Evolutionary conservation across 2,113 vertebrate species (phyloP).

Genomic region (Gymnarchus niloticus): DNA sequence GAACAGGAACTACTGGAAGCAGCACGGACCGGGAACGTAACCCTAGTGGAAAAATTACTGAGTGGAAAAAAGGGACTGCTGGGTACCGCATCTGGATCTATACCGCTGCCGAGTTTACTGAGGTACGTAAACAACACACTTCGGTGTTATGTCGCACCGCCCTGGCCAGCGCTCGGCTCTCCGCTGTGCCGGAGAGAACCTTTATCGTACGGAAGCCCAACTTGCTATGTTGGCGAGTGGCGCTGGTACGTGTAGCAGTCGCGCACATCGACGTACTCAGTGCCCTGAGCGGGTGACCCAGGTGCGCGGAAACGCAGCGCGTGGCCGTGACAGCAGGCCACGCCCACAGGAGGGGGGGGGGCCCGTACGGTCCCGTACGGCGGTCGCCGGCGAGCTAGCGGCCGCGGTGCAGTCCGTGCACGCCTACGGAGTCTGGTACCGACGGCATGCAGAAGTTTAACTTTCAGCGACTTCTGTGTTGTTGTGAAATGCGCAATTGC

Average conservation of each 20-base stretch:
- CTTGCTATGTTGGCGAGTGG: neutral
- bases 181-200: neutral
- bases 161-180: neutral
- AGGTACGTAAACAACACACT: constrained; percentile 69
- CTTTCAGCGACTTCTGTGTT: neutral
- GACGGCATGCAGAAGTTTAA: neutral
- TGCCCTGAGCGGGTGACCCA: neutral
- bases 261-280: neutral
- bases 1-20: constrained; percentile 97
- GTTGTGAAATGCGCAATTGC: neutral
- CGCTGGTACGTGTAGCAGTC: neutral
- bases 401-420: neutral
- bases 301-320: neutral
- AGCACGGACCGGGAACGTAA: constrained; percentile 91
- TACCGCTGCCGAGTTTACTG: constrained; percentile 86
- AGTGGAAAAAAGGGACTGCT: constrained; percentile 90
- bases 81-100: constrained; percentile 84
- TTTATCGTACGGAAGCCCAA: neutral
- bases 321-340: neutral
- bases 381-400: neutral
- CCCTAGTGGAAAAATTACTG: constrained; percentile 92
- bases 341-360: neutral
- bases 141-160: neutral
- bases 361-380: neutral
- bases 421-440: neutral